These are phyloP conservation scores for Pantherophis vulpinus DNA, from an alignment of 2,797 vertebrate genomes.

Conservation along the genomic window DNA sequence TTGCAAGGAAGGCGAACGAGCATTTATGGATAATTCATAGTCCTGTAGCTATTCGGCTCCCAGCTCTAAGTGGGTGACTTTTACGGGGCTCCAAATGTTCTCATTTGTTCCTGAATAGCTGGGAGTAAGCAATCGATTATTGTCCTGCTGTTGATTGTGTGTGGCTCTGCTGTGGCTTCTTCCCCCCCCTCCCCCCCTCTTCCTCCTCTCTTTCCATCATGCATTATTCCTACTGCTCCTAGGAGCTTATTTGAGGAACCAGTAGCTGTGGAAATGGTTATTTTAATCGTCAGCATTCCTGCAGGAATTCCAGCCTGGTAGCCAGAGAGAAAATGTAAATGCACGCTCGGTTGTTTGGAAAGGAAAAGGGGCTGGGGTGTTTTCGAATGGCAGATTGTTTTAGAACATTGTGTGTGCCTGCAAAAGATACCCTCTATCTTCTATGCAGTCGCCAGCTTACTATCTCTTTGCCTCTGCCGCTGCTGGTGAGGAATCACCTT, in stretches of 20 bases:
- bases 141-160: conserved; percentile 71
- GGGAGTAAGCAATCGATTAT: conserved; percentile 71
- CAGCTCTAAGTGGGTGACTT: conserved; percentile 67
- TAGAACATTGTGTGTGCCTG: conserved; percentile 34
- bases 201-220: conserved; percentile 66
- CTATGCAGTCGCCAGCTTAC: conserved; percentile 37
- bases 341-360: conserved; percentile 31
- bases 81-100: conserved; percentile 65
- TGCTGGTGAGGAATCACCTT: conserved; percentile 55
- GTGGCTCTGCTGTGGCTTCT: conserved; percentile 65
- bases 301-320: conserved; percentile 61
- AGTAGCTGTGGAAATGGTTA: conserved; percentile 66
- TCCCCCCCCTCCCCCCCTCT: rapidly evolving
- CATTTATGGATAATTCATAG: conserved; percentile 66
- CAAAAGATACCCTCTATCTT: conserved; percentile 40
- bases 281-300: conserved; percentile 67
- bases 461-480: not conserved
- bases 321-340: conserved; percentile 40
- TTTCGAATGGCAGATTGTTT: conserved; percentile 47
- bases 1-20: conserved; percentile 58
- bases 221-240: conserved; percentile 78
- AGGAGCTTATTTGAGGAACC: conserved; percentile 69
- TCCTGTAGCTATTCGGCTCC: conserved; percentile 68
- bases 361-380: not conserved
- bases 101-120: conserved; percentile 72